Conservation (phyloP, 2,888 invertebrate species). For the Noctua fimbriata region DNA sequence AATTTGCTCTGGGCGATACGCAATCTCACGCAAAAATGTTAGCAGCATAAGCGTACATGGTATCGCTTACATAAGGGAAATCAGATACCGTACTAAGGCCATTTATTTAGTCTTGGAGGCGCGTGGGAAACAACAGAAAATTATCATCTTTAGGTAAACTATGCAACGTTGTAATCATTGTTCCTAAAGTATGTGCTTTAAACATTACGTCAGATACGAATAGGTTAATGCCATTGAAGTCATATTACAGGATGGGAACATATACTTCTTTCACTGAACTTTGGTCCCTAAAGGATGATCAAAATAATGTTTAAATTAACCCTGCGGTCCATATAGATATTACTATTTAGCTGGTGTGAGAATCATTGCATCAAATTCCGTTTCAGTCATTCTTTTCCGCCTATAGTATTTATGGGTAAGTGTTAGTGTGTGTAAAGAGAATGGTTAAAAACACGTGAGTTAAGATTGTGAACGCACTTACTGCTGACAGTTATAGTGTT, state of each 20-base stretch:
- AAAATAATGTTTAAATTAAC: not conserved
- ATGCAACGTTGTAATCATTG: constrained; percentile 15
- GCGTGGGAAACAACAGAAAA: constrained; percentile 82
- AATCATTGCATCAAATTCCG: not conserved
- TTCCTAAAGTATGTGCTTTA: not conserved
- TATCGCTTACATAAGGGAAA: constrained; percentile 78
- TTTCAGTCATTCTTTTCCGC: constrained; percentile 10
- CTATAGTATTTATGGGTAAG: constrained; percentile 12
- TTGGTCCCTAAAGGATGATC: not conserved
- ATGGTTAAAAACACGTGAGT: constrained; percentile 46
- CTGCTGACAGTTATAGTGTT: constrained; percentile 66
- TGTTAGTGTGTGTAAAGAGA: constrained; percentile 29
- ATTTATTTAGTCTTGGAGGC: constrained; percentile 68
- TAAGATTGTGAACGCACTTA: constrained; percentile 45
- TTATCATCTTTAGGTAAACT: constrained; percentile 72
- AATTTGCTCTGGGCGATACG: constrained; percentile 52
- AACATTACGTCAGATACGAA: not conserved
- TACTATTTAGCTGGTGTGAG: not conserved
- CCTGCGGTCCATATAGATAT: not conserved
- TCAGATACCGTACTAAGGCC: constrained; percentile 65
- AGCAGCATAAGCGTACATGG: constrained; percentile 48
- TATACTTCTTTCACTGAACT: not conserved
- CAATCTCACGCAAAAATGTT: constrained; percentile 64
- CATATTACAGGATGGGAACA: not conserved
- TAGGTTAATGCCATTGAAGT: not conserved